Evolutionary conservation across 2,113 vertebrate species (phyloP).

Genomic region (Egretta garzetta): DNA sequence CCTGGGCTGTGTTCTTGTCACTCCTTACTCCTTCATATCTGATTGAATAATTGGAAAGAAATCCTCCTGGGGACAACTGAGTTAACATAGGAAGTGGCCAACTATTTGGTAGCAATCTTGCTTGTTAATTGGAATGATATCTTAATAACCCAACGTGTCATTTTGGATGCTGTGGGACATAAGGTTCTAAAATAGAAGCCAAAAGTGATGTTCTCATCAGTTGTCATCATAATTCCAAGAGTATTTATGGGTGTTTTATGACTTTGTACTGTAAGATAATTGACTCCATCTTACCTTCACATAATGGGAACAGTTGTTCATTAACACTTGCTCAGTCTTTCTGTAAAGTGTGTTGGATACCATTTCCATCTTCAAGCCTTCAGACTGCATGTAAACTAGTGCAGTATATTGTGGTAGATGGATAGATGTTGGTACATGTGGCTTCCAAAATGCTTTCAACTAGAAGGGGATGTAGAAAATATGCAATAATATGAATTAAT

Average conservation of each 20-base stretch:
- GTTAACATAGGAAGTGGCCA: neutral
- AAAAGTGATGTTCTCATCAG: neutral
- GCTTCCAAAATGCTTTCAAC: conserved; percentile 4
- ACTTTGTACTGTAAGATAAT: neutral
- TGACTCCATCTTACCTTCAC: neutral
- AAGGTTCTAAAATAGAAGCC: neutral
- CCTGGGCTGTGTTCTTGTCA: neutral
- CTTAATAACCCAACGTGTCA: neutral
- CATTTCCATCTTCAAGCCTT: neutral
- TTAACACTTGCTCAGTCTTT: neutral
- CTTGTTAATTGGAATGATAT: neutral
- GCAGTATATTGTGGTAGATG: neutral
- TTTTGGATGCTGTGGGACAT: neutral
- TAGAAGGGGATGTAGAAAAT: neutral
- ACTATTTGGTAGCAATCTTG: neutral
- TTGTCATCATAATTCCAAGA: neutral
- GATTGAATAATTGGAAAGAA: neutral
- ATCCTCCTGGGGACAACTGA: neutral
- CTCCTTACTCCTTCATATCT: neutral
- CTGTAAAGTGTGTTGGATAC: neutral
- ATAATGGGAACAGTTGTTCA: neutral
- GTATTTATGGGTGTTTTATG: neutral
- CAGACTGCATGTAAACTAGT: neutral
- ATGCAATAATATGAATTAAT: neutral
- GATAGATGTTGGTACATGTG: neutral